phyloP scores from a whole-genome alignment of 2,797 vertebrate species.

The Pseudotriccus pelzelni region DNA sequence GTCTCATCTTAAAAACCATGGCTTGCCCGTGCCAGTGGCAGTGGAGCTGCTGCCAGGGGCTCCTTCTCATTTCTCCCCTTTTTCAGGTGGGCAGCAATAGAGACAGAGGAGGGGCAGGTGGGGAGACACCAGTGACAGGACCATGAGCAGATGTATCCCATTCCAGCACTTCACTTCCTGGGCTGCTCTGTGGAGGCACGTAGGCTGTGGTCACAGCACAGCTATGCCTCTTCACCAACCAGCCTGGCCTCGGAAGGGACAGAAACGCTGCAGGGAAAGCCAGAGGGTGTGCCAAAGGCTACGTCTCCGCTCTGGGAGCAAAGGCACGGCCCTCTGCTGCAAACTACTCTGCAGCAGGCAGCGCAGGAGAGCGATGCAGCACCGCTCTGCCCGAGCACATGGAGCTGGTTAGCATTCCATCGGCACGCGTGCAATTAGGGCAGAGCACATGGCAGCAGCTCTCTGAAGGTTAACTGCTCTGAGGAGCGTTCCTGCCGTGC shows the following conservation, averaged over 20 bases:
- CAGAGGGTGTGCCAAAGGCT: not conserved
- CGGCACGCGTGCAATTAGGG: rapidly evolving
- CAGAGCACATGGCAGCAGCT: not conserved
- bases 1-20: no score
- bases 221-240: rapidly evolving
- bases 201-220: not conserved
- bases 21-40: rapidly evolving
- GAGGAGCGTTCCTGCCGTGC: not conserved
- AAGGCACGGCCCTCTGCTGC: not conserved
- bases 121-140: not conserved
- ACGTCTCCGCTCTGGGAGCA: not conserved
- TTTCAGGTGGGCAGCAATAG: not conserved
- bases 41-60: not conserved
- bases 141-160: rapidly evolving
- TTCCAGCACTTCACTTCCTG: rapidly evolving
- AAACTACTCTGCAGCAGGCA: not conserved
- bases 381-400: rapidly evolving
- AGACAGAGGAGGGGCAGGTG: not conserved
- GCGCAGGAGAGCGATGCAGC: rapidly evolving
- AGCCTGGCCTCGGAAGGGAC: not conserved
- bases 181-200: not conserved
- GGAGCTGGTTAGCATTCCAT: not conserved
- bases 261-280: not conserved
- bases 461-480: not conserved
- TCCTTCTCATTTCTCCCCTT: not conserved